Conservation (phyloP, 2,888 invertebrate species). For the Tinea semifulvella region DNA sequence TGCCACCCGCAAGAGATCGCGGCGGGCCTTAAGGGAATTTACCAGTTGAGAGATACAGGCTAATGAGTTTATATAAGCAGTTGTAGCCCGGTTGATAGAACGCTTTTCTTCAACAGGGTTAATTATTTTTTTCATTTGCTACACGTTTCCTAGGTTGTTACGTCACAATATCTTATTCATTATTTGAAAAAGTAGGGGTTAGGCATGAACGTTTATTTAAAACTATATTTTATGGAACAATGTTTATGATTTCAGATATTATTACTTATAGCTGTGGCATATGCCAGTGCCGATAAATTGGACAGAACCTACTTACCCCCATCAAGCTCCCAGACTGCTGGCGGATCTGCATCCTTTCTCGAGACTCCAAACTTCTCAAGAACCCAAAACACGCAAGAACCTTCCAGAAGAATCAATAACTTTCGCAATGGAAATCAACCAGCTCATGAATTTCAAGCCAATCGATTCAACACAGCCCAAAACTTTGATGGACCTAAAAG, state of each 20-base stretch:
- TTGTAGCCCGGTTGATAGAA: no score
- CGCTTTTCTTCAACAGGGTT: no score
- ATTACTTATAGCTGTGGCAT: slow-evolving; percentile 34
- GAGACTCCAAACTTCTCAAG: slow-evolving; percentile 27
- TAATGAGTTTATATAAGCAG: no score
- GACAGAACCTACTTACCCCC: slow-evolving; percentile 52
- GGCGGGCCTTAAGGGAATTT: no score
- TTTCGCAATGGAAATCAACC: slow-evolving; percentile 14
- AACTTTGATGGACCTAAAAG: neutral
- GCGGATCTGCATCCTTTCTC: slow-evolving; percentile 38
- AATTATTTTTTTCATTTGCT: no score
- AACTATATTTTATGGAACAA: no score
- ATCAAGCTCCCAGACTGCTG: slow-evolving; percentile 33
- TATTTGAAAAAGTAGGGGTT: no score
- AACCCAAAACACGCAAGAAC: neutral
- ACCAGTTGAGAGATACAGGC: no score
- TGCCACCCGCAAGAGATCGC: no score
- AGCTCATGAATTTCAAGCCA: neutral
- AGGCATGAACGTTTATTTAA: no score
- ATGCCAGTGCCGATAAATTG: slow-evolving; percentile 42
- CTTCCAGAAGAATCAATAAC: neutral
- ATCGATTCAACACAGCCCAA: neutral
- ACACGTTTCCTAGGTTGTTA: no score
- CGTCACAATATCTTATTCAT: no score
- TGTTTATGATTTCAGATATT: slow-evolving; percentile 43